Percentiles rank a stretch among this genome's conserved stretches.
phyloP scores from a whole-genome alignment of 1,140 invertebrate genomes.

The Onthophagus taurus region DNA sequence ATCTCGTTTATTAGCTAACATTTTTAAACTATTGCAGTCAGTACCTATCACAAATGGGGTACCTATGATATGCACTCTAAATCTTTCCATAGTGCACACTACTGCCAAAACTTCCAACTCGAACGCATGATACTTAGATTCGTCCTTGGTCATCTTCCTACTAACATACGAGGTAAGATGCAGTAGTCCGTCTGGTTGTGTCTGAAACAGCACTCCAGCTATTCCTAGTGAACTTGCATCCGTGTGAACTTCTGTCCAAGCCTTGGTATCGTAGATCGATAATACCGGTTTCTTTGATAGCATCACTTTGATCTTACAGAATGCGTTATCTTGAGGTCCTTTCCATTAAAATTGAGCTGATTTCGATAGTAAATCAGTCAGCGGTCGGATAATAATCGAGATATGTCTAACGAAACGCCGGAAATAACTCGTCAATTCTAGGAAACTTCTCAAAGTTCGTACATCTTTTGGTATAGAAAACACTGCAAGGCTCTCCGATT shows the following conservation, averaged over 20 bases:
- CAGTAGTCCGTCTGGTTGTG: slow-evolving; percentile 14
- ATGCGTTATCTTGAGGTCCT: slow-evolving; percentile 21
- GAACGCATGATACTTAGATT: slow-evolving; percentile 30
- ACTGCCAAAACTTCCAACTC: slow-evolving; percentile 20
- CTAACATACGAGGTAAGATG: slow-evolving; percentile 26
- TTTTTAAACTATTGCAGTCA: slow-evolving; percentile 20
- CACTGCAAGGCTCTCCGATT: slow-evolving; percentile 24
- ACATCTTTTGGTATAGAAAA: slow-evolving; percentile 24
- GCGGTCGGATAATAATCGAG: slow-evolving; percentile 24
- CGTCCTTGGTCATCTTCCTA: slow-evolving; percentile 9
- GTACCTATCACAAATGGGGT: slow-evolving; percentile 17
- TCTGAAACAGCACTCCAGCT: slow-evolving; percentile 21
- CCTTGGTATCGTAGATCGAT: slow-evolving; percentile 20
- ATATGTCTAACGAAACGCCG: slow-evolving; percentile 28
- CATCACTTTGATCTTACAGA: slow-evolving; percentile 14
- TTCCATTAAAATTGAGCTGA: slow-evolving; percentile 25
- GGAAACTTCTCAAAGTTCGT: slow-evolving; percentile 29
- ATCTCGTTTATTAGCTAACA: slow-evolving; percentile 17
- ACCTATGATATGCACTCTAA: slow-evolving; percentile 11
- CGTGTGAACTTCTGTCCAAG: slow-evolving; percentile 27
- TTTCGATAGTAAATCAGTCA: slow-evolving; percentile 30
- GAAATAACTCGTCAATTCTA: slow-evolving; percentile 30
- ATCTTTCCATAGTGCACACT: not conserved
- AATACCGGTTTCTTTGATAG: slow-evolving; percentile 20
- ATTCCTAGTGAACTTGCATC: slow-evolving; percentile 27